Conservation (phyloP, 2,113 vertebrate genomes). For the Mastomys coucha region DNA sequence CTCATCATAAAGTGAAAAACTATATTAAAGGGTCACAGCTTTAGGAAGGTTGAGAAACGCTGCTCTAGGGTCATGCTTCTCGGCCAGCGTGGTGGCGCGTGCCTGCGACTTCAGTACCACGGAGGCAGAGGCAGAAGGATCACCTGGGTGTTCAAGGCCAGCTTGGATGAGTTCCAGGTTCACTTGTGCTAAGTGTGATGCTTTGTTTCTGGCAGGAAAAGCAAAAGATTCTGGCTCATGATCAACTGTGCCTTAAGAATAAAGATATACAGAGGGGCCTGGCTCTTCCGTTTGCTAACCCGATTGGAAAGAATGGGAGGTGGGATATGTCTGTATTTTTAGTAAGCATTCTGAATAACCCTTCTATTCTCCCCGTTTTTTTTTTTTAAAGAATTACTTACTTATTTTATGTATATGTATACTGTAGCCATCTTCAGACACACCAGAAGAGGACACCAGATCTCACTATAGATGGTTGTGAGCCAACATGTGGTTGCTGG, state of each 20-base stretch:
- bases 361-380: neutral
- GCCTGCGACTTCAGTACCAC: neutral
- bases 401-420: no score
- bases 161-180: neutral
- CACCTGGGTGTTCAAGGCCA: neutral
- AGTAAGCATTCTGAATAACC: neutral
- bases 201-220: neutral
- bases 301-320: neutral
- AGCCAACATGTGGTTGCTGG: no score
- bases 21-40: neutral
- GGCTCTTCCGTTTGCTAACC: neutral
- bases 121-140: neutral
- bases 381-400: no score
- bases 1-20: neutral
- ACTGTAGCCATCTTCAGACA: no score
- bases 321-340: neutral
- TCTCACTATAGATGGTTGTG: no score
- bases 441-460: no score
- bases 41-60: neutral
- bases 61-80: neutral
- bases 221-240: neutral
- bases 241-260: neutral
- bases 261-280: neutral
- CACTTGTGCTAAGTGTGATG: neutral
- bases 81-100: no score